Evolutionary conservation across 37 sponge, comb jelly and placozoan genomes (phyloP).

Genomic region (Tethya wilhelma): DNA sequence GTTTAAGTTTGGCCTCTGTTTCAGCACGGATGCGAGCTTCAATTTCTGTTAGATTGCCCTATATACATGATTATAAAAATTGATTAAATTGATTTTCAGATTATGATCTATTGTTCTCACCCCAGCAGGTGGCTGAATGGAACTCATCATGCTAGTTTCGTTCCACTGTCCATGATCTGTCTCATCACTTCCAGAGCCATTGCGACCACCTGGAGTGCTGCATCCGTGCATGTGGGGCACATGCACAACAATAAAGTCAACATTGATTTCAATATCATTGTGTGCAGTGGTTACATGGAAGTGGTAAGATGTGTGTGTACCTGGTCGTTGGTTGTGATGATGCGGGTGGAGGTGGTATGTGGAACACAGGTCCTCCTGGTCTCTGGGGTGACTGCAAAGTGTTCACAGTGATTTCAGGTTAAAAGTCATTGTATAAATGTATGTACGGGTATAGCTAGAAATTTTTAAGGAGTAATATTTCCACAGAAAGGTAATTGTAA

Average conservation of each 20-base stretch:
- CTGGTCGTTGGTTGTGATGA: constrained; percentile 24
- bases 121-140: background rate
- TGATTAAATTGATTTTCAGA: background rate
- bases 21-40: constrained; percentile 31
- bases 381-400: constrained; percentile 21
- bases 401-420: too few relatives aligned
- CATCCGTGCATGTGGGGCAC: background rate
- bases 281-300: background rate
- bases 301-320: background rate
- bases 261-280: background rate
- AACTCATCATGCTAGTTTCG: constrained; percentile 14
- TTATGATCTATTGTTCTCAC: background rate
- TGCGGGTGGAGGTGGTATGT: constrained; percentile 68
- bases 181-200: background rate
- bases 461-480: too few relatives aligned
- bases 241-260: background rate
- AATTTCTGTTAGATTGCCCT: background rate
- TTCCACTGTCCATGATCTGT: constrained; percentile 11
- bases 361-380: constrained; percentile 32
- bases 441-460: background rate
- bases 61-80: background rate
- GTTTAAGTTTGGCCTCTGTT: constrained; percentile 10
- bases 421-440: constrained; percentile 22
- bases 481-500: too few relatives aligned
- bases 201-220: background rate